Percentiles rank a stretch among this genome's conserved stretches.
These are phyloP conservation scores for Cyprinodon diabolis DNA, from an alignment of 2,797 vertebrate genomes.

Conservation along the genomic window DNA sequence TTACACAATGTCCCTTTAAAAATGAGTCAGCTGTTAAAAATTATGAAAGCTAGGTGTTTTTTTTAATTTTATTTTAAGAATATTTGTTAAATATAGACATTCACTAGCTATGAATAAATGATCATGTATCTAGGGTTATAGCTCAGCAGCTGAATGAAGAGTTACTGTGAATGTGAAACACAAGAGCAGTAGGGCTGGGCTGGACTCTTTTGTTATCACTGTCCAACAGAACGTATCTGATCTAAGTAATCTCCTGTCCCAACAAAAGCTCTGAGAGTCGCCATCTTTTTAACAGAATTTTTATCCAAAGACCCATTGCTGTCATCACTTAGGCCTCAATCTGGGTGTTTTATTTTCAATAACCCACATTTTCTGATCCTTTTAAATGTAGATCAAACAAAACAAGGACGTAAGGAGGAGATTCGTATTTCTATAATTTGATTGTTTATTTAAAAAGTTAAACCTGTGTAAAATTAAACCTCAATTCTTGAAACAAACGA, in stretches of 20 bases:
- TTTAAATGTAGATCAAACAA: background rate
- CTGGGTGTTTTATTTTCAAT: background rate
- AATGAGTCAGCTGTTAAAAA: too few relatives aligned
- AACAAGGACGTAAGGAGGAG: background rate
- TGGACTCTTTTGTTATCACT: constrained; percentile 49
- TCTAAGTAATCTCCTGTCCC: constrained; percentile 41
- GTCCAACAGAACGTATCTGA: constrained; percentile 42
- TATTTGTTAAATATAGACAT: background rate
- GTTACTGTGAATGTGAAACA: background rate
- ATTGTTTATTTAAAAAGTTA: background rate
- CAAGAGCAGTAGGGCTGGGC: constrained; percentile 5
- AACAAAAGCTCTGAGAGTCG: constrained; percentile 28
- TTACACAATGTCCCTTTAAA: too few relatives aligned
- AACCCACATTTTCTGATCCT: background rate
- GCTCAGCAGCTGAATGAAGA: background rate
- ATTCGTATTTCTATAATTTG: background rate
- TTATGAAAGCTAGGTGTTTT: too few relatives aligned
- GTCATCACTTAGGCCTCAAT: constrained; percentile 7
- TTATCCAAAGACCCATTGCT: constrained; percentile 4
- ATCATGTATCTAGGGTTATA: background rate
- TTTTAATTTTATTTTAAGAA: background rate
- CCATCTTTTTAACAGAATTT: constrained; percentile 25
- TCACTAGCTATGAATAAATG: background rate
- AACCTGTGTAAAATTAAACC: background rate
- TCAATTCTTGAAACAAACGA: background rate